Evolutionary conservation across 2,797 vertebrate species (phyloP).

Genomic region (Rhynchonycteris naso): DNA sequence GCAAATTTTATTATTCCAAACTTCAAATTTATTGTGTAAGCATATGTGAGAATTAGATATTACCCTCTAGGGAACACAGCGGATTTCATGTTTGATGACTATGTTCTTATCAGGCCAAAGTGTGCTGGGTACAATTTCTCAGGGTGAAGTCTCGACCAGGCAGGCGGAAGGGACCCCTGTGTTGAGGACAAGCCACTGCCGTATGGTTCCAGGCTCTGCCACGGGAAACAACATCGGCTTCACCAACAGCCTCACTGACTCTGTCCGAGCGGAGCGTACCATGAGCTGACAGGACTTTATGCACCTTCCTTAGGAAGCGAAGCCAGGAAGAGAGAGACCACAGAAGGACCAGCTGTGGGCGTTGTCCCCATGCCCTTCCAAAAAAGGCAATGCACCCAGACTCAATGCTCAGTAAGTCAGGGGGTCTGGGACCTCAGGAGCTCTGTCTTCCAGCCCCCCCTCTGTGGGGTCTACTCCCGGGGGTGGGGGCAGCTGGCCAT

Average conservation of each 20-base stretch:
- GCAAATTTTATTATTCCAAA: background rate
- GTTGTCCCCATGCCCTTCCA: slow-evolving; percentile 44
- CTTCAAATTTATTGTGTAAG: background rate
- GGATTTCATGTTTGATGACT: background rate
- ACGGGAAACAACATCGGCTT: background rate
- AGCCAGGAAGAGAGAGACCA: slow-evolving; percentile 62
- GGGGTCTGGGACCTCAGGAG: background rate
- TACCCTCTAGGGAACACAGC: background rate
- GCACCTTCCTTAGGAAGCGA: slow-evolving; percentile 77
- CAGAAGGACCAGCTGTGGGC: slow-evolving; percentile 34
- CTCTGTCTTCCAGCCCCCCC: too few relatives aligned
- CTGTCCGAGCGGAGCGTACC: background rate
- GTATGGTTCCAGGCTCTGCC: background rate
- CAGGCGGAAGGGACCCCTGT: background rate
- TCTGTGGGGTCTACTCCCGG: background rate
- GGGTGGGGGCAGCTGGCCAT: background rate
- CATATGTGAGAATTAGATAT: background rate
- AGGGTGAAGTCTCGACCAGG: background rate
- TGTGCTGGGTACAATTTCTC: background rate
- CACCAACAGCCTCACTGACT: background rate
- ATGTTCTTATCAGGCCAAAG: background rate
- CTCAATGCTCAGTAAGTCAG: slow-evolving; percentile 74
- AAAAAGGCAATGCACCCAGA: slow-evolving; percentile 72
- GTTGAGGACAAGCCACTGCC: background rate
- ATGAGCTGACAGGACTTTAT: background rate